A percentile compares a stretch with the other conserved stretches of the same genome.
Conservation (phyloP, 2,113 vertebrate genomes). For the Daubentonia madagascariensis region DNA sequence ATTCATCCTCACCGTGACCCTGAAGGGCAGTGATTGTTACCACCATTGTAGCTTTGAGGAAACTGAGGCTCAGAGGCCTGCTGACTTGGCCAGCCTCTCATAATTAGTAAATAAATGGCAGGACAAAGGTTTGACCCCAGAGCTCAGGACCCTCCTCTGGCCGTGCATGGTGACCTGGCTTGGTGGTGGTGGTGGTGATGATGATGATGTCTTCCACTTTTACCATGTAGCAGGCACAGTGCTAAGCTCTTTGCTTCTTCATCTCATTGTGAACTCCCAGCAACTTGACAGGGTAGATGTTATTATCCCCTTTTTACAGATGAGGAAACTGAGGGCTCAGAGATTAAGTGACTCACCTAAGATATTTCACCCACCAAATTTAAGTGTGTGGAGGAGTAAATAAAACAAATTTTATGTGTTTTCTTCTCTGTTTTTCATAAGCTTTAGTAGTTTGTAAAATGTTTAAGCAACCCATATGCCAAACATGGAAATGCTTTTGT, state of each 20-base stretch:
- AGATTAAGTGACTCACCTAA: accelerated
- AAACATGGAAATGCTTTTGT: not conserved
- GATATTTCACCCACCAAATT: accelerated
- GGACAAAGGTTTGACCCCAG: not conserved
- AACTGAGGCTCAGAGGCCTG: not conserved
- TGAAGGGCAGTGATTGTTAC: accelerated
- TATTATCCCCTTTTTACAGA: not conserved
- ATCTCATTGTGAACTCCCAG: accelerated
- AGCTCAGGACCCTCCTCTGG: not conserved
- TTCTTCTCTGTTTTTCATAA: not conserved
- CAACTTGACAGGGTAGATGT: accelerated
- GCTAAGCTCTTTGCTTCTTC: not conserved
- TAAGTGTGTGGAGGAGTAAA: not conserved
- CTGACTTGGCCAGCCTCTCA: not conserved
- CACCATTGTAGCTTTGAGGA: not conserved
- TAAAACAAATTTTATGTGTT: accelerated
- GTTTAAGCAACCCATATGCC: not conserved
- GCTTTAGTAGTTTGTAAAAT: not conserved
- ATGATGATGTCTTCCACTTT: accelerated
- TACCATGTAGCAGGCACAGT: accelerated
- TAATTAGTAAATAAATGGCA: accelerated
- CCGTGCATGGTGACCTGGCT: accelerated
- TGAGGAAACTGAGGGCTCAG: accelerated
- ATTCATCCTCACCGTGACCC: accelerated
- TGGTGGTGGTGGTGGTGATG: too few relatives aligned